These are phyloP conservation scores for Pristionchus entomophagus DNA, from an alignment of 2,888 invertebrate genomes.

Conservation along the genomic window DNA sequence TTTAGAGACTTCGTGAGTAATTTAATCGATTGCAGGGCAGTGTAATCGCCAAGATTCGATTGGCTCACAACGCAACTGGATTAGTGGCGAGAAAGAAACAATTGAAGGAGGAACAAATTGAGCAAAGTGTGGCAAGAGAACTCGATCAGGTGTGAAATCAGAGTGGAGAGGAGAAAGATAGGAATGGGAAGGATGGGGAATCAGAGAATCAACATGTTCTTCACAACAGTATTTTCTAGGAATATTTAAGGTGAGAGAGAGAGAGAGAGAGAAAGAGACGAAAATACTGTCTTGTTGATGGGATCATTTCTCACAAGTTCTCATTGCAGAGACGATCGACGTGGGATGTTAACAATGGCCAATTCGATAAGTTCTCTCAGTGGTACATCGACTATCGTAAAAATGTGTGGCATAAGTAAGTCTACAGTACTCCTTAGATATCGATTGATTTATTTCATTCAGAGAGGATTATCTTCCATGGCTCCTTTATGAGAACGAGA, in stretches of 20 bases:
- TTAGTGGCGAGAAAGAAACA: slow-evolving; percentile 65
- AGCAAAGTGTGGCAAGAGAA: slow-evolving; percentile 63
- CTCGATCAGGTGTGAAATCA: slow-evolving; percentile 54
- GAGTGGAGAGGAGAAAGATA: neutral
- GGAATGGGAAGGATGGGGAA: neutral
- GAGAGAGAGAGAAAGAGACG: neutral
- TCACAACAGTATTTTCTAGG: too few species aligned
- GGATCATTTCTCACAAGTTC: neutral
- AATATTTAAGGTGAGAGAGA: neutral
- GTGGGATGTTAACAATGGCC: slow-evolving; percentile 74
- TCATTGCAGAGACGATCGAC: slow-evolving; percentile 60
- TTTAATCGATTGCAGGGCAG: slow-evolving; percentile 67
- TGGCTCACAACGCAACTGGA: slow-evolving; percentile 75
- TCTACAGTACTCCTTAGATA: neutral
- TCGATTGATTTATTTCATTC: slow-evolving; percentile 46
- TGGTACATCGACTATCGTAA: slow-evolving; percentile 75
- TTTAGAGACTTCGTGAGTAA: neutral
- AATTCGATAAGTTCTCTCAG: slow-evolving; percentile 74
- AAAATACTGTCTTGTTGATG: too few species aligned
- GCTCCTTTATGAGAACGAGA: slow-evolving; percentile 75
- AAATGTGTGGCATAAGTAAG: slow-evolving; percentile 74
- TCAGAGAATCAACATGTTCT: too few species aligned
- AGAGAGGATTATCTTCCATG: slow-evolving; percentile 76
- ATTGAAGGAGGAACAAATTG: slow-evolving; percentile 73
- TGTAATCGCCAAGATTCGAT: slow-evolving; percentile 74